Percentiles rank a stretch among this genome's conserved stretches.
These are phyloP conservation scores for Pelobates cultripes DNA, from an alignment of 2,797 vertebrate species.

Conservation along the genomic window DNA sequence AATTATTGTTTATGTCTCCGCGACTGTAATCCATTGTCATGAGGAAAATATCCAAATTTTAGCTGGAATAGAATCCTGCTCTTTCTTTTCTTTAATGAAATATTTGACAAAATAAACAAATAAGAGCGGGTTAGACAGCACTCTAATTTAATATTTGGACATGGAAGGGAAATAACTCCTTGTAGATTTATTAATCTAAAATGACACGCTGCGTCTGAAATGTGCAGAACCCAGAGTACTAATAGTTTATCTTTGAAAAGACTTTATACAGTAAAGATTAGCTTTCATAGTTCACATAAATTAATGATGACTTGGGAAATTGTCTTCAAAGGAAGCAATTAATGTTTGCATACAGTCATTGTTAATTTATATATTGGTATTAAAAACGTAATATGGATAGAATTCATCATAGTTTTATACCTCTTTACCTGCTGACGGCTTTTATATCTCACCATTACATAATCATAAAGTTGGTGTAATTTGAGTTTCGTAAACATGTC, in stretches of 20 bases:
- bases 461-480: slow-evolving; percentile 26
- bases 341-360: slow-evolving; percentile 51
- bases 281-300: slow-evolving; percentile 48
- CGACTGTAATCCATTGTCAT: neutral
- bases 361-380: slow-evolving; percentile 52
- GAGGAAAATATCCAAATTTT: neutral
- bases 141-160: slow-evolving; percentile 19
- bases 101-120: slow-evolving; percentile 11
- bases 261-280: slow-evolving; percentile 42
- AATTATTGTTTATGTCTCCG: neutral
- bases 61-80: neutral
- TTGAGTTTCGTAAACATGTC: slow-evolving; percentile 24
- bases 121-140: neutral
- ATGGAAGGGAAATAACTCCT: slow-evolving; percentile 31
- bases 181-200: slow-evolving; percentile 32
- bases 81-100: neutral
- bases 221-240: slow-evolving; percentile 26
- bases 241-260: slow-evolving; percentile 34
- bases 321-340: slow-evolving; percentile 52
- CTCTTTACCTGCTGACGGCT: slow-evolving; percentile 21
- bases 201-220: slow-evolving; percentile 38
- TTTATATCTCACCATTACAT: slow-evolving; percentile 13
- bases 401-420: slow-evolving; percentile 30
- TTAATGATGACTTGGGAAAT: slow-evolving; percentile 52
- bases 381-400: slow-evolving; percentile 30